These are phyloP conservation scores for Zaprionus vittiger DNA, from an alignment of 1,140 invertebrate species.

Conservation along the genomic window DNA sequence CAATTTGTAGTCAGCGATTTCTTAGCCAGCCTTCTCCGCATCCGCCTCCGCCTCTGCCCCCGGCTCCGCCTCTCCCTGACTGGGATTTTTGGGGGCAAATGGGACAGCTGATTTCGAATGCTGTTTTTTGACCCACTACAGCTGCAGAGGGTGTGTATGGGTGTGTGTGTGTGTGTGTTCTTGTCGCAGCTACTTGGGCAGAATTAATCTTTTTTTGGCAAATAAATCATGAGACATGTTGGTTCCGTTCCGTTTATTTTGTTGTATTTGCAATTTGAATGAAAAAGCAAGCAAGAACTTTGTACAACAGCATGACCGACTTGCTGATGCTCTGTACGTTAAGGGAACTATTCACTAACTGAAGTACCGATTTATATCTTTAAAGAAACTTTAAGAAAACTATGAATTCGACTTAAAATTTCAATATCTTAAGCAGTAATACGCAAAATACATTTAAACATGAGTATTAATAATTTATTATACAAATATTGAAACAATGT, in stretches of 20 bases:
- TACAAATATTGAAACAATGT: too few relatives aligned
- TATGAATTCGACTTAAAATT: too few relatives aligned
- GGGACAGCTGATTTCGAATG: slow-evolving; percentile 65
- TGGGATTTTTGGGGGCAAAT: slow-evolving; percentile 35
- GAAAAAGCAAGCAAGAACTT: slow-evolving; percentile 35
- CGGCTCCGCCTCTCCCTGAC: slow-evolving; percentile 1
- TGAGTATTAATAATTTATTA: too few relatives aligned
- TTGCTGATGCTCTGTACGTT: neutral
- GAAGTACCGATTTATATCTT: too few relatives aligned
- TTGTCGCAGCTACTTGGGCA: slow-evolving; percentile 47
- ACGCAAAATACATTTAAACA: too few relatives aligned
- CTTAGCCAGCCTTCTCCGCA: slow-evolving; percentile 28
- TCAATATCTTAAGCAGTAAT: too few relatives aligned
- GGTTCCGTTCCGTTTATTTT: slow-evolving; percentile 63
- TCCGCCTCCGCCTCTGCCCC: neutral
- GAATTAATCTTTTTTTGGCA: slow-evolving; percentile 56
- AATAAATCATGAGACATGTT: slow-evolving; percentile 75
- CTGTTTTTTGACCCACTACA: slow-evolving; percentile 72
- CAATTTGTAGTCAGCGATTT: slow-evolving; percentile 74
- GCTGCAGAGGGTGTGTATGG: slow-evolving; percentile 11
- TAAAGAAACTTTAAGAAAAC: too few relatives aligned
- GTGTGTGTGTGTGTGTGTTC: slow-evolving; percentile 5
- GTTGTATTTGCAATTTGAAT: slow-evolving; percentile 68
- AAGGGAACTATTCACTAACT: too few relatives aligned
- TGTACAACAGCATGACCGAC: neutral